Evolutionary conservation across 2,888 invertebrate genomes (phyloP).

Genomic region (Cistogaster globosa): DNA sequence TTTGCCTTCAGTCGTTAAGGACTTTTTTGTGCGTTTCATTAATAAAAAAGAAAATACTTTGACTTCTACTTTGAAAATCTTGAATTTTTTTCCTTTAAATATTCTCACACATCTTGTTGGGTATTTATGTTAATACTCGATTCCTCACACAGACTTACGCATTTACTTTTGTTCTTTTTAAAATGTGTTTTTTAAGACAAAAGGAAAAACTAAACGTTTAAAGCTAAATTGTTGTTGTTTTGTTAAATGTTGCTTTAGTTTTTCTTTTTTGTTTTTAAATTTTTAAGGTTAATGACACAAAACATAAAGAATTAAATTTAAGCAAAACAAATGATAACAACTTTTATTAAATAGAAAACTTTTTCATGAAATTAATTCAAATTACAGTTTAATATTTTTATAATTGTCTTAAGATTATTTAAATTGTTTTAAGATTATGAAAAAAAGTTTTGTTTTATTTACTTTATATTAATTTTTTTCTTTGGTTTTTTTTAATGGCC

Average conservation of each 20-base stretch:
- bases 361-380: not conserved
- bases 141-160: constrained; percentile 15
- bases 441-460: constrained; percentile 8
- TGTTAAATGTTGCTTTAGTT: not conserved
- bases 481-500: constrained; percentile 20
- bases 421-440: not conserved
- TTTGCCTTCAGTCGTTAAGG: no score
- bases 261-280: constrained; percentile 9
- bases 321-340: not conserved
- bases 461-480: not conserved
- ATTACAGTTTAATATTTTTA: no score
- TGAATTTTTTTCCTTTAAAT: not conserved
- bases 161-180: constrained; percentile 5
- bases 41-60: no score
- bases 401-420: no score
- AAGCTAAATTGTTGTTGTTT: constrained; percentile 18
- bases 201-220: not conserved
- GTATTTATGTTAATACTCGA: not conserved
- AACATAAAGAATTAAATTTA: no score
- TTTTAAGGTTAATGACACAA: constrained; percentile 25
- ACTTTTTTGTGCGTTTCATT: no score
- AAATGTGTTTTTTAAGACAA: not conserved
- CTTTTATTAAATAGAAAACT: constrained; percentile 1
- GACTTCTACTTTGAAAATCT: no score
- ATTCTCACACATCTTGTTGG: not conserved